phyloP scores from a whole-genome alignment of 2,113 vertebrate species.

The Cinclus mexicanus region DNA sequence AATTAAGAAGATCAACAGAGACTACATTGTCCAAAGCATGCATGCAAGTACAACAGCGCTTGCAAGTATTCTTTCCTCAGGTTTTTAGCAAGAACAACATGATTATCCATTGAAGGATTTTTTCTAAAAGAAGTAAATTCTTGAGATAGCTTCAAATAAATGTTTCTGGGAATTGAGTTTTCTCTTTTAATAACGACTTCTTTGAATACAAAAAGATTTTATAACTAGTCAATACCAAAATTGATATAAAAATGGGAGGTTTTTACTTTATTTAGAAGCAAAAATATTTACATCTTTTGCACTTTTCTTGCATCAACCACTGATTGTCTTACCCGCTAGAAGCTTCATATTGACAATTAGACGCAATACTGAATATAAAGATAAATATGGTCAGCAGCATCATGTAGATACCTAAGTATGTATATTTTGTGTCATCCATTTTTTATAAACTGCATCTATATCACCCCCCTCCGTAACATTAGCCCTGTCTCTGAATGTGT shows the following conservation, averaged over 20 bases:
- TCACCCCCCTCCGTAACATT: neutral
- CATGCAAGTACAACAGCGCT: neutral
- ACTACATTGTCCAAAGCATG: neutral
- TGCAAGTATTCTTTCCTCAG: neutral
- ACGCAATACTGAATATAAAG: neutral
- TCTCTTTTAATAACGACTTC: neutral
- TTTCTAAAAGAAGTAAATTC: neutral
- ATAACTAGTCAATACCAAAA: neutral
- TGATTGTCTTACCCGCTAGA: neutral
- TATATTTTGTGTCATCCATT: neutral
- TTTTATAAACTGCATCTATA: neutral
- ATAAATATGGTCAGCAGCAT: neutral
- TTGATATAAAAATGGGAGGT: accelerated
- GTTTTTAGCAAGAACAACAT: neutral
- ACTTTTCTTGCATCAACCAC: neutral
- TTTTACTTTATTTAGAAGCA: neutral
- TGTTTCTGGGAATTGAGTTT: neutral
- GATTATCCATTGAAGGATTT: neutral
- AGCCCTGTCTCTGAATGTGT: neutral
- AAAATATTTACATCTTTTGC: neutral
- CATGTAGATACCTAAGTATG: neutral
- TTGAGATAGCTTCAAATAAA: neutral
- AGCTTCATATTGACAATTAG: neutral
- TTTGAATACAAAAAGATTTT: neutral
- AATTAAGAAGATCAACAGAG: neutral